A percentile compares a stretch with the other conserved stretches of the same genome.
phyloP scores from a whole-genome alignment of 2,888 invertebrate genomes.

The Cordilura impudica region DNA sequence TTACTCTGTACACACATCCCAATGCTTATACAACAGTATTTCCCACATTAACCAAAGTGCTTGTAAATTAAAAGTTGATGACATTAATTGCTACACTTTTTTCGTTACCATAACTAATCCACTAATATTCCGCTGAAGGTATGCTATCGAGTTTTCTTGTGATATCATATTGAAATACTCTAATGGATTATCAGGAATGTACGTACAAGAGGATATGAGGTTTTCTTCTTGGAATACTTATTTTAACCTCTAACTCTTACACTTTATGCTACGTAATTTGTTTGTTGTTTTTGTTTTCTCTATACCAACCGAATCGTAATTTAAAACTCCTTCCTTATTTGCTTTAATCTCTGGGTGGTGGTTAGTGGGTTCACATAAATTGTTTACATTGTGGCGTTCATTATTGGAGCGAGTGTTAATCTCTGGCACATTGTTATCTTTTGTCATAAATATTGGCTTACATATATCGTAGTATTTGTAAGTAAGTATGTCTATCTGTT shows the following conservation, averaged over 20 bases:
- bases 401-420: not conserved
- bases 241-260: not conserved
- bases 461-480: not conserved
- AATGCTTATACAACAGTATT: too few relatives aligned
- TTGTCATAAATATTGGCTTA: not conserved
- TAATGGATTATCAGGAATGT: too few relatives aligned
- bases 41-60: not conserved
- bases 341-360: not conserved
- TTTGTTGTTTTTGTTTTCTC: not conserved
- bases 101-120: not conserved
- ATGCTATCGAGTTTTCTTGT: not conserved
- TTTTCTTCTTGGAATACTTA: too few relatives aligned
- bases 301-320: not conserved
- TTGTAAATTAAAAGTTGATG: not conserved
- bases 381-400: not conserved
- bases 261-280: not conserved
- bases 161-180: too few relatives aligned
- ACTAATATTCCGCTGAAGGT: not conserved
- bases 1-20: too few relatives aligned
- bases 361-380: not conserved
- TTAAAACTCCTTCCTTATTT: not conserved
- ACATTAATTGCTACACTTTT: not conserved
- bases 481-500: not conserved
- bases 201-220: too few relatives aligned
- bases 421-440: slow-evolving; percentile 14